Evolutionary conservation across 2,888 invertebrate species (phyloP).

Genomic region (Eupithecia vulgata): DNA sequence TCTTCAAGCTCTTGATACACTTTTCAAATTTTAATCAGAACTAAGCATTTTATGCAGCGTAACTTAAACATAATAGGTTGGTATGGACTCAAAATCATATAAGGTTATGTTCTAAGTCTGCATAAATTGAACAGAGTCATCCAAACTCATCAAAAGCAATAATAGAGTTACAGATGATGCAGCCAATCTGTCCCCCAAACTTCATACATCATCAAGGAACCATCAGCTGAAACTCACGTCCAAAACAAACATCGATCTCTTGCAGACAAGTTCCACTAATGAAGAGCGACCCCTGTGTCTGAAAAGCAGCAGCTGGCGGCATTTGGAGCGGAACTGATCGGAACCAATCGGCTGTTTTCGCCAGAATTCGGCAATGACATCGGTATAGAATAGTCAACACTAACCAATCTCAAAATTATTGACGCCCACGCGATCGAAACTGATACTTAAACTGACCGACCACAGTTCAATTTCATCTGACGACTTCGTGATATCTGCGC

Average conservation of each 20-base stretch:
- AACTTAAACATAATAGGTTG: neutral
- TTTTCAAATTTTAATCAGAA: too few species aligned
- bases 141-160: conserved; percentile 2
- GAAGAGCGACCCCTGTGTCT: conserved; percentile 80
- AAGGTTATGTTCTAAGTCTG: neutral
- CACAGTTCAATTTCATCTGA: conserved; percentile 6
- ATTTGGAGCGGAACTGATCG: conserved; percentile 81
- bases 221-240: conserved; percentile 72
- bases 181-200: conserved; percentile 44
- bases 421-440: neutral
- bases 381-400: conserved; percentile 44
- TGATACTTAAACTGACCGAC: neutral
- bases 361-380: conserved; percentile 66
- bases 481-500: neutral
- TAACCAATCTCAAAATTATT: neutral
- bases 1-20: neutral
- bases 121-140: neutral
- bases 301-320: conserved; percentile 82
- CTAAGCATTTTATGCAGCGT: too few species aligned
- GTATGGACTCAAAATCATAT: neutral
- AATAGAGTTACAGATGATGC: conserved; percentile 14
- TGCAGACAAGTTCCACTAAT: conserved; percentile 82
- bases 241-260: conserved; percentile 83
- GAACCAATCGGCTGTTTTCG: conserved; percentile 75
- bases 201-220: conserved; percentile 77